Evolutionary conservation across 2,797 vertebrate genomes (phyloP).

Genomic region (Emys orbicularis): DNA sequence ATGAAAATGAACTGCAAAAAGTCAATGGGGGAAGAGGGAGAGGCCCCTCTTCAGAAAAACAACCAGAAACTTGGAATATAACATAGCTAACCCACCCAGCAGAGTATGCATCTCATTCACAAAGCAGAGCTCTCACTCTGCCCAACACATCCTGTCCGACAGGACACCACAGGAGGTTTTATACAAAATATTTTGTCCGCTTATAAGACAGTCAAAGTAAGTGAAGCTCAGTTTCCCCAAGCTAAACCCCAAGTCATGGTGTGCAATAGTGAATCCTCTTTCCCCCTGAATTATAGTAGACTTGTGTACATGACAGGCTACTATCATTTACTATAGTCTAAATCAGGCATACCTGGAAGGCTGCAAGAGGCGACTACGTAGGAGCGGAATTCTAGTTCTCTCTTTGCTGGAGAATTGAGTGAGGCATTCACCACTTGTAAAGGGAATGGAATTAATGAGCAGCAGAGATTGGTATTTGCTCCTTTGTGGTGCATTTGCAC

Average conservation of each 20-base stretch:
- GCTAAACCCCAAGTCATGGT: background rate
- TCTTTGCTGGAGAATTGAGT: fast-evolving
- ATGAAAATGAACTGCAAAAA: too few relatives aligned
- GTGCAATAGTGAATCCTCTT: background rate
- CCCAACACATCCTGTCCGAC: background rate
- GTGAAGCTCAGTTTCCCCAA: background rate
- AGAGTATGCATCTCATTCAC: background rate
- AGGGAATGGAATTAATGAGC: conserved; percentile 9
- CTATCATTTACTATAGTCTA: background rate
- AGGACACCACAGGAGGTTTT: background rate
- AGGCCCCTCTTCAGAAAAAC: background rate
- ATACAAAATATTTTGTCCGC: fast-evolving
- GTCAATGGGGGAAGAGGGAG: too few relatives aligned
- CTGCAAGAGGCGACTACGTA: background rate
- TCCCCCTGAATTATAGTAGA: background rate
- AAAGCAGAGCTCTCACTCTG: background rate
- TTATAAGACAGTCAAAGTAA: background rate
- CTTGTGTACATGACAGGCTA: fast-evolving
- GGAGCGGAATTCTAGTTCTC: fast-evolving
- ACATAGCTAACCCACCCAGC: background rate
- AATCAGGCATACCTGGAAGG: background rate
- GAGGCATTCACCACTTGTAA: background rate
- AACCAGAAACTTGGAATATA: background rate
- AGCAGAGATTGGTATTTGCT: background rate
- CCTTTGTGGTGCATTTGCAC: conserved; percentile 16